Evolutionary conservation across 2,888 invertebrate species (phyloP).

Genomic region (Pomacea canaliculata): DNA sequence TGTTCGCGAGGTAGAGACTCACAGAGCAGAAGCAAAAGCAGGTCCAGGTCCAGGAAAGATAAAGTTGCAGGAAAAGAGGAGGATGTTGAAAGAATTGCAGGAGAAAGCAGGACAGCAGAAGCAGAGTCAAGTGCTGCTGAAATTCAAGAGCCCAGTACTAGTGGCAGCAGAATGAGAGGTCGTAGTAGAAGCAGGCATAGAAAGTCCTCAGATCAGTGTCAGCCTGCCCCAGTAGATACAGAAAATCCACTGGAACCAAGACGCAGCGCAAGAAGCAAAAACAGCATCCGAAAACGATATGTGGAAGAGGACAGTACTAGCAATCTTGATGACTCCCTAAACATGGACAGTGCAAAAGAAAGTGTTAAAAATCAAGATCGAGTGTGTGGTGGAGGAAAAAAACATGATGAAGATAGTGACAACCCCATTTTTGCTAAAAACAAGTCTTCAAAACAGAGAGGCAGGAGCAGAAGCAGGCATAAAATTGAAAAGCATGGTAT

Average conservation of each 20-base stretch:
- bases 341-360: constrained; percentile 4
- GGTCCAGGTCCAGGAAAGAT: constrained; percentile 28
- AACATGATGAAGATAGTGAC: constrained; percentile 1
- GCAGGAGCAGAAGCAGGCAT: constrained; percentile 17
- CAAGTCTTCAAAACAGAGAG: constrained; percentile 6
- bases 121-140: background rate
- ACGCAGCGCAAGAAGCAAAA: constrained; percentile 19
- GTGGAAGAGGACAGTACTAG: background rate
- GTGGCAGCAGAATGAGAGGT: background rate
- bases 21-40: constrained; percentile 27
- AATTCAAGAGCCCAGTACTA: background rate
- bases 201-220: background rate
- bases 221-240: background rate
- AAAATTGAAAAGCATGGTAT: background rate
- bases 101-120: background rate
- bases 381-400: constrained; percentile 2
- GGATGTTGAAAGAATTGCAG: background rate
- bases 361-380: background rate
- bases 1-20: constrained; percentile 3
- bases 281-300: background rate
- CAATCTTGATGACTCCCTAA: background rate
- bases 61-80: background rate
- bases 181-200: background rate
- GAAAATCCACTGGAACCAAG: background rate
- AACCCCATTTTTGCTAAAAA: background rate